Evolutionary conservation across 2,888 invertebrate species (phyloP), one percentile per base, ranked within the genome.

Genomic region (Dolichomitus sp.): DNA sequence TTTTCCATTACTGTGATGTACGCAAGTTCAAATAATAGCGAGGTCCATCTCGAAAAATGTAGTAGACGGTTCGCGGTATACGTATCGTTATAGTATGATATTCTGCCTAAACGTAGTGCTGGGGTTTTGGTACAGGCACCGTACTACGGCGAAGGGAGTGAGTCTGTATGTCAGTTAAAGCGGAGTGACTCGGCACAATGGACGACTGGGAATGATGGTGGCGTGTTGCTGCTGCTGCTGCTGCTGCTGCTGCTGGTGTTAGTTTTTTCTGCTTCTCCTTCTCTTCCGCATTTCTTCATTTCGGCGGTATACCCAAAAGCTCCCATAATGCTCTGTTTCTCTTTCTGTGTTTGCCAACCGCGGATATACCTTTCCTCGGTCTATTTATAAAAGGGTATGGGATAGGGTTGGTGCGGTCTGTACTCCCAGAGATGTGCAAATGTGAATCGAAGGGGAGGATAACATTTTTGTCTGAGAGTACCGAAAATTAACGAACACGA

Each of bases 161-260:
- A 80, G 83, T 84, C 84, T 85, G 88, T 87, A 87, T 86, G 87
- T 88, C 88, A 85, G 84, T 88, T 84, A 77, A 83, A 87, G 85
- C 79, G 72, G 80, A 84, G 79, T 77, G 80, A 80, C 82, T 82
- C 80, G 63, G 76, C 80, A 80, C 76, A 83, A 83, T 83, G 76
- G 69, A 73, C 52, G 75, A 72, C 75, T 72, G 54, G 68, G 66
- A 63, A 68, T 73, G 82, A 83, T 83, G 73, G 69, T 83, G 69
- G 80, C 52, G 48, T 6, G 76, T 68, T 76, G 68, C 50, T 80
- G 27, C 63, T 54, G 59, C 72, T 61, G 54, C 72, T 69, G 57
- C 57, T 59, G 63, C 66, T 69, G 57, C 59, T 59, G 27, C 68
- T 75, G 66, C 40, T 45, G 14, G 54, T 78, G 68, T 68, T 76